Base-by-base conservation (phyloP, 2,888 invertebrate species). In the Beris morrisii region DNA sequence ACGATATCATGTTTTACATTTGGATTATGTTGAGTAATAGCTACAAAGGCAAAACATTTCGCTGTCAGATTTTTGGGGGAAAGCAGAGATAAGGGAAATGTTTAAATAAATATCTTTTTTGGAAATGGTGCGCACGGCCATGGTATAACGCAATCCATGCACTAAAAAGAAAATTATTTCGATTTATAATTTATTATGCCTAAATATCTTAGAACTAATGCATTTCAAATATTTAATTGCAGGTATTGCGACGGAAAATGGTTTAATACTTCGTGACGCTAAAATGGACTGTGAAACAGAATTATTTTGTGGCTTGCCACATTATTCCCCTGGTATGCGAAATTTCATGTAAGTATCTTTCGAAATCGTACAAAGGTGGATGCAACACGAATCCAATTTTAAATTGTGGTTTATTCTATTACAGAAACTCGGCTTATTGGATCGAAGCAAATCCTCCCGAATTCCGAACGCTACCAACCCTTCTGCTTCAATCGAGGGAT, bases 281-380 rank as follows among this genome's bases (percentile, higher is more conserved):
- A 31, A 69, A 0, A 69, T 73, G 0, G 83, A 83, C 67, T 86
- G 86, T 68, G 73, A 73, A 0, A 67, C 59, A 0, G 73, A 79
- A 56, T 76, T 84, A 0, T 79, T 81, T 69, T 86, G 86, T 69
- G 83, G 84, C 2, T 71, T 85, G 70, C 86, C 86, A 0, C 71
- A 85, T 2, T 84, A 81, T 68, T 79, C 84, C 65, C 80, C 83
- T 15, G 77, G 46, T 5, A 59, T 59, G 83, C 13, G 83, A 81
- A 72, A 48, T 5, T n/a, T 9, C 13, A 31, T 59, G 59, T 59
- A 59, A 59, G 59, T 22, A 22, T 22, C 22, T 22, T 2, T 22
- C 22, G 3, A 22, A 22, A 22, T 22, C 22, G 22, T 22, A 22
- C 22, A 22, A 22, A 22, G 12, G 11, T 31, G 4, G 13, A 13